A percentile compares a stretch with the other conserved stretches of the same genome.
Conservation (phyloP, 2,888 invertebrate species). For the Prosapia bicincta region DNA sequence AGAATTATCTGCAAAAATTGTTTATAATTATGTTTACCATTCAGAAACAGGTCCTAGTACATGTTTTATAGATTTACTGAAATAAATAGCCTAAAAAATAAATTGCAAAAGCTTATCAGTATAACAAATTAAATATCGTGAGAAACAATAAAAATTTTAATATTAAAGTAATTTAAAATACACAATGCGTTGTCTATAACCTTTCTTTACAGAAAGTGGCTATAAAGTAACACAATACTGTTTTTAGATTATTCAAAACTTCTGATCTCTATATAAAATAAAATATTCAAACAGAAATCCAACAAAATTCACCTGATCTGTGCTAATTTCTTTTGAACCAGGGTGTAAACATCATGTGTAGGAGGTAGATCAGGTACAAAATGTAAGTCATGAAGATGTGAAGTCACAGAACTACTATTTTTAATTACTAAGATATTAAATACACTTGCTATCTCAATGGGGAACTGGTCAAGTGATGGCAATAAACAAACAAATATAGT, state of each 20-base stretch:
- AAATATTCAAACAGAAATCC: neutral
- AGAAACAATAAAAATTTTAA: too few species aligned
- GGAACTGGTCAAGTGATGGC: conserved; percentile 66
- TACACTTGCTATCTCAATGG: conserved; percentile 68
- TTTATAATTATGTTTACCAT: too few species aligned
- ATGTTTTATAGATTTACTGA: too few species aligned
- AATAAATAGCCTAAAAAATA: too few species aligned
- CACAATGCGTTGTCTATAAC: too few species aligned
- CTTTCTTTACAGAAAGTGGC: neutral
- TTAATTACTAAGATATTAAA: conserved; percentile 73
- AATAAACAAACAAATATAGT: conserved; percentile 78
- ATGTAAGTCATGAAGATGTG: conserved; percentile 76
- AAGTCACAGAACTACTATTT: conserved; percentile 62
- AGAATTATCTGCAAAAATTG: too few species aligned
- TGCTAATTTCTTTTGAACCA: conserved; percentile 19
- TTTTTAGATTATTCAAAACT: too few species aligned
- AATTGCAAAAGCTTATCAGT: too few species aligned
- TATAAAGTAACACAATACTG: neutral
- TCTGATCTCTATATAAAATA: too few species aligned
- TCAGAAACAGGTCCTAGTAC: too few species aligned
- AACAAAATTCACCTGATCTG: conserved; percentile 7
- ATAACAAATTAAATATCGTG: too few species aligned
- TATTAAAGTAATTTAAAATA: too few species aligned
- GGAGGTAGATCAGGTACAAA: conserved; percentile 61
- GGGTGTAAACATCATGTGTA: conserved; percentile 16